Conservation (phyloP, 1,140 invertebrate genomes). For the Sesamia nonagrioides region DNA sequence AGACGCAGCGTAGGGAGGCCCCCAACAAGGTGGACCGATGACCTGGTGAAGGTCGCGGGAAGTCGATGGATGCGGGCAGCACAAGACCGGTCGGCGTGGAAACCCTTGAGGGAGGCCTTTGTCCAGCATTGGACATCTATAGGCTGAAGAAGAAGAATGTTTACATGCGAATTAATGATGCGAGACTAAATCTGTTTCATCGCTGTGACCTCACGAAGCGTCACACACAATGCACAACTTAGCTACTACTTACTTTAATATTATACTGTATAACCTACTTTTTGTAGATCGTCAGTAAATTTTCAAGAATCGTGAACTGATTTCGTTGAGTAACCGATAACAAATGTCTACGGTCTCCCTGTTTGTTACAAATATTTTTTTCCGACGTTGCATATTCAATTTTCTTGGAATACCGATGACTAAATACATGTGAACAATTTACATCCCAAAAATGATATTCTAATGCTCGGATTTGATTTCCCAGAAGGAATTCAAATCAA, state of each 20-base stretch:
- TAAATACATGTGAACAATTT: conserved; percentile 46
- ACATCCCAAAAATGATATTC: conserved; percentile 48
- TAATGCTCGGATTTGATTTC: conserved; percentile 52
- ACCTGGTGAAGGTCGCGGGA: no score
- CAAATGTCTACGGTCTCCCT: not conserved
- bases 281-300: not conserved
- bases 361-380: conserved; percentile 6
- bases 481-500: conserved; percentile 43
- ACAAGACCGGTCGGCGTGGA: no score
- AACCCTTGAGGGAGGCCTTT: no score
- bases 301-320: not conserved
- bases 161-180: conserved; percentile 30
- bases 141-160: no score
- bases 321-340: not conserved
- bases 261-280: not conserved
- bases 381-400: conserved; percentile 34
- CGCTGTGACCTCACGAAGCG: conserved; percentile 7
- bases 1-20: no score
- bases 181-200: conserved; percentile 16
- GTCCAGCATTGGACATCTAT: no score
- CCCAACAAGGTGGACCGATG: no score
- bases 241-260: no score
- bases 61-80: no score
- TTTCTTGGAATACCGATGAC: conserved; percentile 53
- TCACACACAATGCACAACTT: conserved; percentile 5